Percentiles rank a stretch among this genome's conserved stretches.
These are phyloP conservation scores for Diaprepes abbreviatus DNA, from an alignment of 2,888 invertebrate species.

Conservation along the genomic window DNA sequence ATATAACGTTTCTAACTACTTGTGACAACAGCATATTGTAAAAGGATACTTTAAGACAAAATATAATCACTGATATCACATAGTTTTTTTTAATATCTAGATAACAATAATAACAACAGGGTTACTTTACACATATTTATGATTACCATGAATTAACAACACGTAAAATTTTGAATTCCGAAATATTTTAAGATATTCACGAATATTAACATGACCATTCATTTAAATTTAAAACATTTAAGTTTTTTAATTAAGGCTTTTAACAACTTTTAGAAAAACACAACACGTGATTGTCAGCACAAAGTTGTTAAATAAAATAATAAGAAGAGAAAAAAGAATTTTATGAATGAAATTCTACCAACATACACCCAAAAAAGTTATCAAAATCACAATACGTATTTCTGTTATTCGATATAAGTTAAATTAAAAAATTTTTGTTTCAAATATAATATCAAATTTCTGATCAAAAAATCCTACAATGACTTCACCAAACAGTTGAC, in stretches of 20 bases:
- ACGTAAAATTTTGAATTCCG: slow-evolving; percentile 27
- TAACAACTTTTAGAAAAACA: slow-evolving; percentile 25
- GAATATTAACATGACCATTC: slow-evolving; percentile 5
- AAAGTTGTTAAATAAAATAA: slow-evolving; percentile 21
- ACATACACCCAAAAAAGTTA: not conserved
- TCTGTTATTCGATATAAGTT: no score
- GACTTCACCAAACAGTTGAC: no score
- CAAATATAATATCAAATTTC: no score
- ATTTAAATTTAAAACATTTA: slow-evolving; percentile 7
- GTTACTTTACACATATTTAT: slow-evolving; percentile 19
- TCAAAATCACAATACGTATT: no score
- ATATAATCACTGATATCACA: not conserved
- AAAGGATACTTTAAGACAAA: not conserved
- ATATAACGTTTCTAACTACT: no score
- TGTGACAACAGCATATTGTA: no score
- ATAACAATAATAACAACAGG: slow-evolving; percentile 3
- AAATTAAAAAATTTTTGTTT: no score
- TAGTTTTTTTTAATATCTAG: not conserved
- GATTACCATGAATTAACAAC: slow-evolving; percentile 29
- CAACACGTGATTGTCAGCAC: slow-evolving; percentile 45
- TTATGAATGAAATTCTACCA: no score
- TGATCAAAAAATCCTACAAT: no score
- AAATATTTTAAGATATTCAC: slow-evolving; percentile 23
- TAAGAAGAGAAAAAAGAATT: not conserved
- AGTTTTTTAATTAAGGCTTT: slow-evolving; percentile 16